phyloP scores from a whole-genome alignment of 53 echinoderm and acorn worm species.

The Patiria pectinifera region DNA sequence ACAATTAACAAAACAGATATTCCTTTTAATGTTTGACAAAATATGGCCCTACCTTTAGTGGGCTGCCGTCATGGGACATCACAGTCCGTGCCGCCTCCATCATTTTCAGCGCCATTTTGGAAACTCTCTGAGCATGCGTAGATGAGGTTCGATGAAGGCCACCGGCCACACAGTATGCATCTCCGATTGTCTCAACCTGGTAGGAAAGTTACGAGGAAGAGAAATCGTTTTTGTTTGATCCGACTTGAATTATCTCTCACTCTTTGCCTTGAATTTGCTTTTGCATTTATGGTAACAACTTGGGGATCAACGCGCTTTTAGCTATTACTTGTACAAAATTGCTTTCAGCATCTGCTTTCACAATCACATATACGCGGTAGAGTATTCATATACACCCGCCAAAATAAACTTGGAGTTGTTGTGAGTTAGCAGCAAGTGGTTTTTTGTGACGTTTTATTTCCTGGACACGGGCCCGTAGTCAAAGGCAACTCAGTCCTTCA shows the following conservation, averaged over 20 bases:
- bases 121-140: constrained; percentile 82
- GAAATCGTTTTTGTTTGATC: not conserved
- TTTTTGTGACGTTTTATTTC: too few relatives aligned
- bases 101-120: constrained; percentile 97
- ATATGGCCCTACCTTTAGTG: constrained; percentile 71
- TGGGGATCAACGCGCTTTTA: too few relatives aligned
- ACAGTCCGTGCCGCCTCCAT: constrained; percentile 90
- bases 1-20: not conserved
- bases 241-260: not conserved
- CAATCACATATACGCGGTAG: too few relatives aligned
- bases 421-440: too few relatives aligned
- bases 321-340: too few relatives aligned
- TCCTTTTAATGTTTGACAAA: not conserved
- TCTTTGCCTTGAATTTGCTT: too few relatives aligned
- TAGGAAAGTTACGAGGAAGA: not conserved
- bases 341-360: too few relatives aligned
- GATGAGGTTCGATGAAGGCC: constrained; percentile 75
- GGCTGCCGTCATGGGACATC: constrained; percentile 81
- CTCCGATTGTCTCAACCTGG: constrained; percentile 95
- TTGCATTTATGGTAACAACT: too few relatives aligned
- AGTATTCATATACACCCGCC: too few relatives aligned
- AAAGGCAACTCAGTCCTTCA: too few relatives aligned
- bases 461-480: too few relatives aligned
- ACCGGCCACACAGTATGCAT: constrained; percentile 94
- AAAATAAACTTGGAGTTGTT: too few relatives aligned